These are phyloP conservation scores for Aphidoletes aphidimyza DNA, from an alignment of 2,888 invertebrate species.

Conservation along the genomic window DNA sequence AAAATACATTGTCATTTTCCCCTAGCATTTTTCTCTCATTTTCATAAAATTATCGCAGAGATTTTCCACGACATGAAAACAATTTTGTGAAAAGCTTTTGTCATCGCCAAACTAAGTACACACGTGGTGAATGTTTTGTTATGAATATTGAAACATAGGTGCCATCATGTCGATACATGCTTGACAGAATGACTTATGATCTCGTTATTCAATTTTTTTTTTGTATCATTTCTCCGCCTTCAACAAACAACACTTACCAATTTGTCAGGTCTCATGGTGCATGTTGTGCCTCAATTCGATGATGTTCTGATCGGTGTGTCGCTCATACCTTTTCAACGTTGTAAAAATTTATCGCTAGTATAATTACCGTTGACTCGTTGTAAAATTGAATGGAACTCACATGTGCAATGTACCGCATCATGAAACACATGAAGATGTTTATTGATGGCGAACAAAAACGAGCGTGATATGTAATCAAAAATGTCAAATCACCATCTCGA, in stretches of 20 bases:
- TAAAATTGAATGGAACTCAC: slow-evolving; percentile 1
- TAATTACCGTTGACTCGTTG: slow-evolving; percentile 4
- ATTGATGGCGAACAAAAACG: not conserved
- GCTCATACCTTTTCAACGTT: not conserved
- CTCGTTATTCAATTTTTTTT: not conserved
- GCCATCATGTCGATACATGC: slow-evolving; percentile 32
- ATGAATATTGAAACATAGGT: not conserved
- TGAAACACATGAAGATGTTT: not conserved
- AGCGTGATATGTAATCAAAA: slow-evolving; percentile 28
- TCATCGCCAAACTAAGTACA: too few relatives aligned
- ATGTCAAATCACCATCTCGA: slow-evolving; percentile 21
- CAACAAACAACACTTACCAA: not conserved
- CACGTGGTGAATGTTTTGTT: not conserved
- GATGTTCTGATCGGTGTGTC: not conserved
- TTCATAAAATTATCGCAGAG: too few relatives aligned
- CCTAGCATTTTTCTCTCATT: too few relatives aligned
- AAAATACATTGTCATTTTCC: too few relatives aligned
- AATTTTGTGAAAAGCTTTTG: not conserved
- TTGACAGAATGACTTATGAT: slow-evolving; percentile 51
- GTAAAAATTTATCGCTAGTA: slow-evolving; percentile 6
- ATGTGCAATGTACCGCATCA: too few relatives aligned
- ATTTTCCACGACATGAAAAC: too few relatives aligned
- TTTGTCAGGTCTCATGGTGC: not conserved
- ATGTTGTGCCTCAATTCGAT: not conserved
- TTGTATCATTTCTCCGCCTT: not conserved